Evolutionary conservation across 2,888 invertebrate species (phyloP).

Genomic region (Epirrhoe tristata): DNA sequence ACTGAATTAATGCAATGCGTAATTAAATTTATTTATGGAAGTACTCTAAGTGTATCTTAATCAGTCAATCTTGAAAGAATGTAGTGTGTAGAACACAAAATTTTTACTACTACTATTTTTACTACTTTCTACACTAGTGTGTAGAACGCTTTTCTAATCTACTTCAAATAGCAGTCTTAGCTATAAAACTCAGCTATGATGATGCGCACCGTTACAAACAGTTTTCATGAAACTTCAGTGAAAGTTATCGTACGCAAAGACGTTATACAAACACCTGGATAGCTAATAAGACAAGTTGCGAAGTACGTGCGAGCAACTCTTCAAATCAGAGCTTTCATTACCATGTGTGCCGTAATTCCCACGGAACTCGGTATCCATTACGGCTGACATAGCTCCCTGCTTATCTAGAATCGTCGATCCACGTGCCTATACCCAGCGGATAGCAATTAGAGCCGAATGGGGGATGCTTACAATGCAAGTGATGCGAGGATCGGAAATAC

Average conservation of each 20-base stretch:
- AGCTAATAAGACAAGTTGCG: conserved; percentile 13
- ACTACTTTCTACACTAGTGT: too few relatives aligned
- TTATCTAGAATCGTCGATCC: conserved; percentile 33
- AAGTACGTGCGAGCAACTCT: conserved; percentile 22
- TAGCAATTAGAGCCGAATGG: conserved; percentile 37
- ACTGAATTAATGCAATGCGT: too few relatives aligned
- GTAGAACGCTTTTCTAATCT: too few relatives aligned
- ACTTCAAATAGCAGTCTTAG: too few relatives aligned
- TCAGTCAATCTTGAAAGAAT: too few relatives aligned
- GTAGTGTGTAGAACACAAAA: too few relatives aligned
- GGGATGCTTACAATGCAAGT: conserved; percentile 38
- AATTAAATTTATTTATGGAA: too few relatives aligned
- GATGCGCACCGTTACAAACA: too few relatives aligned
- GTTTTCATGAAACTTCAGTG: not conserved
- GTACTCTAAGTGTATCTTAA: too few relatives aligned
- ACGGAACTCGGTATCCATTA: conserved; percentile 31
- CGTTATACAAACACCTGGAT: conserved; percentile 8
- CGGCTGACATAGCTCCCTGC: conserved; percentile 33
- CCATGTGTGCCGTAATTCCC: conserved; percentile 26
- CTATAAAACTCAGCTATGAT: too few relatives aligned
- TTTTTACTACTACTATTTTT: too few relatives aligned
- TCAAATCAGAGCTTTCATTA: conserved; percentile 27
- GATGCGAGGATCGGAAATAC: conserved; percentile 35
- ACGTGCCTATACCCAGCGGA: conserved; percentile 30
- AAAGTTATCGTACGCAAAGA: not conserved